Percentiles rank a stretch among this genome's conserved stretches.
These are phyloP conservation scores for Rhynchotus rufescens DNA, from an alignment of 2,797 vertebrate species.

Conservation along the genomic window DNA sequence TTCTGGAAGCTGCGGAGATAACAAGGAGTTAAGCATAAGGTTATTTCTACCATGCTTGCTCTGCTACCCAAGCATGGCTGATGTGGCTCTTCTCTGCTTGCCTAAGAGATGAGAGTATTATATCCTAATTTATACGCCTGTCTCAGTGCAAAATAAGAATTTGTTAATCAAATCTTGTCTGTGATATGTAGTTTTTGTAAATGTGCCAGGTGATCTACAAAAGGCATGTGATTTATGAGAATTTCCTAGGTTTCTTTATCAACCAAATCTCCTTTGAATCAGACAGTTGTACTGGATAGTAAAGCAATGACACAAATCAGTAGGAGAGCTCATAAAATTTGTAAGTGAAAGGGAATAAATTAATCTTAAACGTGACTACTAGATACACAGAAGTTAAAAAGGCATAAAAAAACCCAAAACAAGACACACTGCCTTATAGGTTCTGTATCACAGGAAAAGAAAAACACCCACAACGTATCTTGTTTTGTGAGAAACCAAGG, in stretches of 20 bases:
- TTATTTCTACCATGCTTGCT: not conserved
- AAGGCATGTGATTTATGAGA: not conserved
- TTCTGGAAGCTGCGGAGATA: not conserved
- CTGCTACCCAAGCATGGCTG: not conserved
- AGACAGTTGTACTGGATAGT: not conserved
- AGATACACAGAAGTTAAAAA: not conserved
- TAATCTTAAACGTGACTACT: not conserved
- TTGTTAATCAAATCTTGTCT: constrained; percentile 13
- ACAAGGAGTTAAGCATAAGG: not conserved
- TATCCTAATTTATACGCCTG: constrained; percentile 17
- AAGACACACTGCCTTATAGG: not conserved
- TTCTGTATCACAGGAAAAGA: not conserved
- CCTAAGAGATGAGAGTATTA: not conserved
- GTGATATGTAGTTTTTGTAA: not conserved
- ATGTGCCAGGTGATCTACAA: not conserved
- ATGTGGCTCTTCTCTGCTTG: not conserved
- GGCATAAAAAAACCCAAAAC: not conserved
- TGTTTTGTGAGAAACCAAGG: not conserved
- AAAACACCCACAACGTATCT: not conserved
- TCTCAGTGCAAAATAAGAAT: not conserved
- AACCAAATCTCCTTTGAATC: not conserved
- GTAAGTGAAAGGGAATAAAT: not conserved
- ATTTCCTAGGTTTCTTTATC: not conserved
- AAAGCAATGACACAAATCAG: not conserved
- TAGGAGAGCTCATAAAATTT: not conserved